Evolutionary conservation across 2,113 vertebrate genomes (phyloP).

Genomic region (Ammodytes dubius): DNA sequence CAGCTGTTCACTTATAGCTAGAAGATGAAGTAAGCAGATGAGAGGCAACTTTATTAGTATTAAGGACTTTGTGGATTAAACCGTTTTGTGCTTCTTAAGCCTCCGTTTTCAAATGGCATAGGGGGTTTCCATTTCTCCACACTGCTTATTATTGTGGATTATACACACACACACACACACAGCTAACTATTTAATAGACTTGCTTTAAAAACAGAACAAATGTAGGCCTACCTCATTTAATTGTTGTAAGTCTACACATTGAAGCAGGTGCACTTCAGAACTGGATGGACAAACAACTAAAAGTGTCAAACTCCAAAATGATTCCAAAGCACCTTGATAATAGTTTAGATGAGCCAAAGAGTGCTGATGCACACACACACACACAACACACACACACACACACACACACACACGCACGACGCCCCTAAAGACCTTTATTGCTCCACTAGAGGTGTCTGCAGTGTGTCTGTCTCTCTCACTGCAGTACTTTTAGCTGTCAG

Average conservation of each 20-base stretch:
- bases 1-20: not conserved
- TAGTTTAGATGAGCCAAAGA: slow-evolving; percentile 4
- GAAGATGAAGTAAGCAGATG: not conserved
- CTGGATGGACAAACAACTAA: slow-evolving; percentile 57
- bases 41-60: not conserved
- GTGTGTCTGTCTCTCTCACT: slow-evolving; percentile 45
- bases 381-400: not conserved
- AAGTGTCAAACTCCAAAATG: slow-evolving; percentile 31
- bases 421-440: slow-evolving; percentile 37
- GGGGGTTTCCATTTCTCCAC: not conserved
- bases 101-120: not conserved
- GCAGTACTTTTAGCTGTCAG: slow-evolving; percentile 42
- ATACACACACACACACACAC: not conserved
- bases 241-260: slow-evolving; percentile 17
- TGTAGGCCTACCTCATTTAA: slow-evolving; percentile 7
- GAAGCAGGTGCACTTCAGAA: slow-evolving; percentile 45
- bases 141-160: slow-evolving; percentile 10
- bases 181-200: slow-evolving; percentile 2
- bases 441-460: slow-evolving; percentile 48
- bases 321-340: slow-evolving; percentile 15
- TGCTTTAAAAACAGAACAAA: slow-evolving; percentile 27
- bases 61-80: slow-evolving; percentile 7
- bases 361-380: not conserved
- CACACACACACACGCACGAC: not conserved
- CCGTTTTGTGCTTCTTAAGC: not conserved